Percentiles rank a stretch among this genome's conserved stretches.
These are phyloP conservation scores for Eira barbara DNA, from an alignment of 2,113 vertebrate genomes.

Conservation along the genomic window DNA sequence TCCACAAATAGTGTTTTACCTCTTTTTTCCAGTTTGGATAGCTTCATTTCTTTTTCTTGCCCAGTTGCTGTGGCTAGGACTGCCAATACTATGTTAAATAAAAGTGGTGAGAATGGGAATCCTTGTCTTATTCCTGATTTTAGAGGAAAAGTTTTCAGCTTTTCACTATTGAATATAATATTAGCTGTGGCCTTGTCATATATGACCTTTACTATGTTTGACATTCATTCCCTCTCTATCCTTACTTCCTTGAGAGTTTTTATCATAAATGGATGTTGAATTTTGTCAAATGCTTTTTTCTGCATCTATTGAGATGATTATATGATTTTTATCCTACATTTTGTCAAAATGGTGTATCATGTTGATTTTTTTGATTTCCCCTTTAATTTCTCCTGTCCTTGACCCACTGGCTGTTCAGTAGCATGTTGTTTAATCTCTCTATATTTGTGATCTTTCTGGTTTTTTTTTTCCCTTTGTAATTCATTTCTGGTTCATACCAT, in stretches of 20 bases:
- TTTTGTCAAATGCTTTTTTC: neutral
- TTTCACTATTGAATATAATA: neutral
- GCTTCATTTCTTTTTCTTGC: neutral
- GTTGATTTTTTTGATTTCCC: neutral
- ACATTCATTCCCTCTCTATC: neutral
- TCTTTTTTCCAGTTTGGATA: neutral
- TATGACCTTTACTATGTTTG: neutral
- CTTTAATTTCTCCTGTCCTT: neutral
- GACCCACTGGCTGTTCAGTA: neutral
- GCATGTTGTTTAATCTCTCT: neutral
- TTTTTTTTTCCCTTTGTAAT: neutral
- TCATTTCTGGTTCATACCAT: neutral
- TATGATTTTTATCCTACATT: neutral
- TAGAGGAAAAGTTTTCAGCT: neutral
- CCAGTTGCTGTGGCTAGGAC: neutral
- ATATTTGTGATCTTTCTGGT: neutral
- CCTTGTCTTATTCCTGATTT: neutral
- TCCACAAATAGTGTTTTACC: neutral
- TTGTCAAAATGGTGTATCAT: neutral
- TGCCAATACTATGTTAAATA: neutral
- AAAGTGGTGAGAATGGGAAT: neutral
- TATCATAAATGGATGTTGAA: neutral
- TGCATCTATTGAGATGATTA: neutral
- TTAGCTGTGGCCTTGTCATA: neutral
- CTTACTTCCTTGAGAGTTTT: neutral